phyloP scores from a whole-genome alignment of 2,113 vertebrate genomes.

The Herpetotheres cachinnans region DNA sequence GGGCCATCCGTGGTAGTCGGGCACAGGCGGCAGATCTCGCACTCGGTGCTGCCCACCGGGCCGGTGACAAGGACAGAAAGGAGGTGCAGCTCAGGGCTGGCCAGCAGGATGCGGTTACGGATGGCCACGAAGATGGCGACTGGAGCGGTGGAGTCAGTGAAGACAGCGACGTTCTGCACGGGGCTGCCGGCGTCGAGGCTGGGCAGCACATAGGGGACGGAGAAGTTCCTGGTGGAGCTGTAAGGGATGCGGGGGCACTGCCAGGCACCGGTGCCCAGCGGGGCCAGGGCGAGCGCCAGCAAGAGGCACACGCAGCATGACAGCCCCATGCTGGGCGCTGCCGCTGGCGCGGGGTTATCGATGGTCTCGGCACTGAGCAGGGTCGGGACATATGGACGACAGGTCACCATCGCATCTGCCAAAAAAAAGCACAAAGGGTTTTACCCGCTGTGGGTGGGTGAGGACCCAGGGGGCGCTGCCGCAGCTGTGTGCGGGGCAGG shows the following conservation, averaged over 20 bases:
- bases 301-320: not conserved
- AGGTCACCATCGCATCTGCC: not conserved
- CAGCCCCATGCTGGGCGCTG: not conserved
- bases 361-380: not conserved
- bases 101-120: conserved; percentile 84
- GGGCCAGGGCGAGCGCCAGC: not conserved
- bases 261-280: not conserved
- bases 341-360: not conserved
- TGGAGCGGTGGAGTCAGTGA: fast-evolving
- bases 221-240: conserved; percentile 77
- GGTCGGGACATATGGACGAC: fast-evolving
- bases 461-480: not conserved
- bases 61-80: conserved; percentile 79
- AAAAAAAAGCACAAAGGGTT: not conserved
- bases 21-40: conserved; percentile 74
- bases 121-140: conserved; percentile 78
- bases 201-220: conserved; percentile 80
- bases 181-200: conserved; percentile 69
- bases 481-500: not conserved
- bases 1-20: not conserved
- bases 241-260: conserved; percentile 74
- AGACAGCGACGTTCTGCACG: conserved; percentile 82
- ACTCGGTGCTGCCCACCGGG: conserved; percentile 79
- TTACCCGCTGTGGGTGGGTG: fast-evolving
- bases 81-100: conserved; percentile 59